A percentile compares a stretch with the other conserved stretches of the same genome.
phyloP scores from a whole-genome alignment of 2,888 invertebrate species.

The Lithophane leautieri region DNA sequence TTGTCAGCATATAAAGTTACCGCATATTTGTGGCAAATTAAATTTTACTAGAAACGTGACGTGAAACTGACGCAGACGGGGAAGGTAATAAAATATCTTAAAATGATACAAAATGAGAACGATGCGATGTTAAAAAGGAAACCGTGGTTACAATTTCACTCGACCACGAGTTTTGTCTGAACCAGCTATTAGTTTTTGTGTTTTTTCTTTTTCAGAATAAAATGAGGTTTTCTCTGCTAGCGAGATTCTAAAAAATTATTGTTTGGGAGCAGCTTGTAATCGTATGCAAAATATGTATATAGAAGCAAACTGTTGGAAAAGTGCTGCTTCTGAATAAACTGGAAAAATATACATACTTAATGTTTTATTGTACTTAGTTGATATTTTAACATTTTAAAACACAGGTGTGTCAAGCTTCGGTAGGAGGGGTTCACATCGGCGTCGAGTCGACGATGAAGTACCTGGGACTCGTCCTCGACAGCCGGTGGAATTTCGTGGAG shows the following conservation, averaged over 20 bases:
- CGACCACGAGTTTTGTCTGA: slow-evolving; percentile 42
- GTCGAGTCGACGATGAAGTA: too few species aligned
- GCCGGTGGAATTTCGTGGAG: too few species aligned
- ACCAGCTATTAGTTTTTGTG: slow-evolving; percentile 37
- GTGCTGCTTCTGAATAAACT: background rate
- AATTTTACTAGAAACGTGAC: slow-evolving; percentile 67
- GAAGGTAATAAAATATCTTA: slow-evolving; percentile 72
- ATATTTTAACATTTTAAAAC: too few species aligned
- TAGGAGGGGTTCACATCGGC: too few species aligned
- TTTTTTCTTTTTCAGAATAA: slow-evolving; percentile 37
- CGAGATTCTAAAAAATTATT: slow-evolving; percentile 15
- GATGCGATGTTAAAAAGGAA: slow-evolving; percentile 53
- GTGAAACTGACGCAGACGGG: slow-evolving; percentile 64
- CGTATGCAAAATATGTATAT: slow-evolving; percentile 15
- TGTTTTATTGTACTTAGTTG: background rate
- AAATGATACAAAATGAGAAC: slow-evolving; percentile 68
- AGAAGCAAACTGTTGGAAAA: background rate
- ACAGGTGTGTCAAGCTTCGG: background rate
- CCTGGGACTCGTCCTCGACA: too few species aligned
- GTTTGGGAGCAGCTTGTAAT: slow-evolving; percentile 18
- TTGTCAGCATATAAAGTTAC: slow-evolving; percentile 61
- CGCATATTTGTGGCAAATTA: slow-evolving; percentile 67
- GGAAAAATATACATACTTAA: background rate
- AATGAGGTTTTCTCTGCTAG: slow-evolving; percentile 31
- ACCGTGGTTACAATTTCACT: slow-evolving; percentile 44